Evolutionary conservation across 2,113 vertebrate genomes (phyloP).

Genomic region (Psittacus erithacus): DNA sequence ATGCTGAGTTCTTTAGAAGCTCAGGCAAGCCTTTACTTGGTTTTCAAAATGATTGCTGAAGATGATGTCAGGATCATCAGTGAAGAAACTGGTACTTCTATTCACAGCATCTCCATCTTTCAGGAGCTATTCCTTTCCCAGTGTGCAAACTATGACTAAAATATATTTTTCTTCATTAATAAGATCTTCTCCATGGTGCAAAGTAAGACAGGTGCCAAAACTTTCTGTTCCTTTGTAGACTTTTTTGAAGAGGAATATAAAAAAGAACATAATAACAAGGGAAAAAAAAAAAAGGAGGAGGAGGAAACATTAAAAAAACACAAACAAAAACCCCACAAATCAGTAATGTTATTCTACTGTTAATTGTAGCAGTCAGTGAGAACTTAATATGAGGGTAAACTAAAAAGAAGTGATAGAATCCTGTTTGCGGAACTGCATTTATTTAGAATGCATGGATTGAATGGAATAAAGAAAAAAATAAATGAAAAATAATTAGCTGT

Average conservation of each 20-base stretch:
- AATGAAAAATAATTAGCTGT: neutral
- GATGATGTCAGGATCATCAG: neutral
- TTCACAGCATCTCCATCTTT: neutral
- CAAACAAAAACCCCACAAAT: fast-evolving
- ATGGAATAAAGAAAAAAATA: neutral
- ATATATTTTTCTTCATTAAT: neutral
- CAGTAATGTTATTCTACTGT: neutral
- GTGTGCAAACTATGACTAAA: neutral
- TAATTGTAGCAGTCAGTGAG: neutral
- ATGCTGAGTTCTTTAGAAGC: neutral
- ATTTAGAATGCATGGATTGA: neutral
- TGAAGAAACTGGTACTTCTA: neutral
- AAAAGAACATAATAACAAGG: neutral
- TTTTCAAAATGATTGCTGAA: neutral
- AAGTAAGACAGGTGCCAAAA: neutral
- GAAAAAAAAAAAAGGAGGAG: neutral
- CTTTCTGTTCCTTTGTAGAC: neutral
- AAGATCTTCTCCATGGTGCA: neutral
- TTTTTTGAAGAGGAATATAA: neutral
- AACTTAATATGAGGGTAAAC: neutral
- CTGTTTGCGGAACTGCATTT: neutral
- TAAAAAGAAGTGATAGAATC: neutral
- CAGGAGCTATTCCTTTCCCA: neutral
- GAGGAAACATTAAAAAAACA: neutral
- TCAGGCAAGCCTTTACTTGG: neutral